Conservation (phyloP, 2,113 vertebrate genomes). For the Oreochromis niloticus region DNA sequence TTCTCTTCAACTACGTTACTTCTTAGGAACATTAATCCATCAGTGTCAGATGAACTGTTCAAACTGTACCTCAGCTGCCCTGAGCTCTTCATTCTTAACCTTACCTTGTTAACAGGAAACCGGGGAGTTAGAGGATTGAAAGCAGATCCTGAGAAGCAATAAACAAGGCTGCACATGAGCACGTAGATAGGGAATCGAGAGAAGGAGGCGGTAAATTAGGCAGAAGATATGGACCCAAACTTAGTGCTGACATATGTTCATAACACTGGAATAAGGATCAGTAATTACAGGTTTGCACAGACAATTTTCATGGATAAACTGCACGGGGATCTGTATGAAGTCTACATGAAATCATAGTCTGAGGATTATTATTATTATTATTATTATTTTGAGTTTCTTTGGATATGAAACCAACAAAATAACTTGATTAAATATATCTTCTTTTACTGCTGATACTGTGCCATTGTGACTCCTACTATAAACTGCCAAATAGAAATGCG, state of each 20-base stretch:
- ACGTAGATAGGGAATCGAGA: neutral
- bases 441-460: neutral
- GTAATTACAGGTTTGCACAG: rapidly evolving
- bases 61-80: constrained; percentile 20
- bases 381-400: neutral
- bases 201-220: neutral
- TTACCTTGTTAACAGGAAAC: constrained; percentile 10
- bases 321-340: neutral
- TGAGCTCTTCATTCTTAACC: constrained; percentile 36
- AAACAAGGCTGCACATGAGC: neutral
- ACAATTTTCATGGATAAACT: rapidly evolving
- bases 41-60: constrained; percentile 15
- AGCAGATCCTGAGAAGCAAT: constrained; percentile 15
- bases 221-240: neutral
- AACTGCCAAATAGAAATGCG: neutral
- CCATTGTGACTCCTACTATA: neutral
- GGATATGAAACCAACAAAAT: neutral
- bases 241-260: neutral
- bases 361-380: neutral
- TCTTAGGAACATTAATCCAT: constrained; percentile 16
- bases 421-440: neutral
- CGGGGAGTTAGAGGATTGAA: constrained; percentile 7
- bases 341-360: rapidly evolving
- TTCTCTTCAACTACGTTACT: neutral
- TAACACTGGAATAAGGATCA: neutral